A percentile compares a stretch with the other conserved stretches of the same genome.
Conservation (phyloP, 2,888 invertebrate genomes). For the Hanleya hanleyi region DNA sequence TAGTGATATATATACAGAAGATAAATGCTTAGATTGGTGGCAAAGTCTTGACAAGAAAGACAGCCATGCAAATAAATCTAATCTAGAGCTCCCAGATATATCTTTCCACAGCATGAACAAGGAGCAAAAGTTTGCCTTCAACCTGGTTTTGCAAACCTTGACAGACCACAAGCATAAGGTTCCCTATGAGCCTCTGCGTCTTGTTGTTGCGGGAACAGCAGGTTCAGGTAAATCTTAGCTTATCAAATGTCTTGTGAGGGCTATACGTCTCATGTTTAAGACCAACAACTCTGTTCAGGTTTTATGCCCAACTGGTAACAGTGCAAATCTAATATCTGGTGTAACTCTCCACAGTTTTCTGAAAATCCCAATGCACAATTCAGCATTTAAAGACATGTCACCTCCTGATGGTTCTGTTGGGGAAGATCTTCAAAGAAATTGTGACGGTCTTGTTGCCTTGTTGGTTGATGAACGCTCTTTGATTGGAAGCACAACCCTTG, state of each 20-base stretch:
- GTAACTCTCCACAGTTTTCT: constrained; percentile 39
- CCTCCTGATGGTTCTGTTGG: constrained; percentile 32
- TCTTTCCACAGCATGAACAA: constrained; percentile 32
- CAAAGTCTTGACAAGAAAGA: too few species aligned
- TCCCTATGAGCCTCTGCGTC: constrained; percentile 21
- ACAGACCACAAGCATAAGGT: constrained; percentile 15
- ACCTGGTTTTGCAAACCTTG: constrained; percentile 33
- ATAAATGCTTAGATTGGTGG: too few species aligned
- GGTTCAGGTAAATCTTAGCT: constrained; percentile 40
- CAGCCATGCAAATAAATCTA: background rate
- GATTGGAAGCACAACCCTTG: constrained; percentile 10
- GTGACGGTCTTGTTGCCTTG: constrained; percentile 30
- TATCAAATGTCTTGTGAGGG: constrained; percentile 38
- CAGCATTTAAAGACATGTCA: constrained; percentile 30
- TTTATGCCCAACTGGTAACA: constrained; percentile 44
- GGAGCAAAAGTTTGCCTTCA: constrained; percentile 39
- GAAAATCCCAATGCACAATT: constrained; percentile 33
- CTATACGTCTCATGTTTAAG: too few species aligned
- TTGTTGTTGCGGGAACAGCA: constrained; percentile 40
- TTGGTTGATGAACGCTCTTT: constrained; percentile 40
- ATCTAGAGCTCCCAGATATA: too few species aligned
- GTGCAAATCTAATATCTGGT: constrained; percentile 41
- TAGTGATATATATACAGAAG: constrained; percentile 3
- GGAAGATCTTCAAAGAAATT: constrained; percentile 28
- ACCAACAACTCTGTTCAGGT: constrained; percentile 30